Base-by-base conservation (phyloP, 53 echinoderm and acorn worm genomes). In the Holothuria scabra region DNA sequence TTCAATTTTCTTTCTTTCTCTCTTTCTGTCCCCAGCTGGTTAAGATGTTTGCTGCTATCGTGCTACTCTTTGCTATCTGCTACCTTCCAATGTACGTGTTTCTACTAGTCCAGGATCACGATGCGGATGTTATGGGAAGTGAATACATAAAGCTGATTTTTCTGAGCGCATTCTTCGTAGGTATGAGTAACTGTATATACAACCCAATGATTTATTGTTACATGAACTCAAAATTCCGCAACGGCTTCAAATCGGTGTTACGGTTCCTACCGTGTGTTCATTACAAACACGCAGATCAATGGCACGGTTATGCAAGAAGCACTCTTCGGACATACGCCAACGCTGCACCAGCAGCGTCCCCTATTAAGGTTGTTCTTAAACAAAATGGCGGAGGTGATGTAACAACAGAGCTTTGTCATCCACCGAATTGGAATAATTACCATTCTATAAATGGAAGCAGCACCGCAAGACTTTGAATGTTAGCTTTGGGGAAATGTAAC, bases 1-100 rank as follows among this genome's bases (percentile, higher is more conserved):
- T 34, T 35, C 4, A 34, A 25, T 30, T 82, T 8, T 66, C 34
- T 58, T 59, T 84, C 14, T 49, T 61, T 55, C 78, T 58, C 58
- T 67, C 22, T n/a, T n/a, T 82, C 31, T 80, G 26, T 41, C 76
- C 68, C 20, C 89, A 96, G 96, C 74, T 96, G 33, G 96, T 96
- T 44, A 93, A 93, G 88, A 96, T 96, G 96, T 93, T 96, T 58
- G 96, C 96, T 12, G 87, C 90, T n/a, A 93, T 96, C 62, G 96
- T 96, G 20, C 56, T 93, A 19, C 88, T 96, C 37, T 96, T 96
- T 37, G 93, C 96, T 28, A 85, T 96, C 28, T 93, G 93, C 46
- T 96, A 96, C 60, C 75, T 96, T 34, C 96, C 96, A 0, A 91
- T 93, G 44, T 93, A 96, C 82, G 81, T 90, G 57, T 92, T 88